Evolutionary conservation across 2,888 invertebrate genomes (phyloP), one percentile per base, ranked within the genome.

Genomic region (Dorcus parallelipipedus): DNA sequence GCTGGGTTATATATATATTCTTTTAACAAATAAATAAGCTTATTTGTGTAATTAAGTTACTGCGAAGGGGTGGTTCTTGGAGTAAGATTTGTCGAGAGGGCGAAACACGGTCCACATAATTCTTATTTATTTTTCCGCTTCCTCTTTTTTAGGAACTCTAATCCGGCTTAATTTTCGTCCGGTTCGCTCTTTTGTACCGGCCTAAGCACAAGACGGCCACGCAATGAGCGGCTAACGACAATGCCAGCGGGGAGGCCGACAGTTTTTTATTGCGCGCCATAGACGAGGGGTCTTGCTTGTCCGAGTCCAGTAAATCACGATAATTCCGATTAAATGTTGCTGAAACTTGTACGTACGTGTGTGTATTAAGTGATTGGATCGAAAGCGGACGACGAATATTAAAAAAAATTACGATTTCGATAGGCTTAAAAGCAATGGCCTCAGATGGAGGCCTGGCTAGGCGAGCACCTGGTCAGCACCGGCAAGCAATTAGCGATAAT

Each of bases 61-160:
- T 33, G 9, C 17, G 45, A 10, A 23, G 45, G 45, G 20, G 8
- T 26, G 4, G 26, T 23, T 14, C 17, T 50, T 38, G 47, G 43
- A 45, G 47, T 47, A 39, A 56, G 47, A 51, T 56, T 47, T 45
- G 56, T 56, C 51, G 47, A 56, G 54, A 41, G 49, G 54, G 48
- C 38, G 17, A 48, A 38, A 39, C 48, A 48, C 26, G 20, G 42
- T 51, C 51, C 56, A 67, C 68, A 67, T 69, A 70, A 73, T 72
- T 70, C 73, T 76, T 76, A 76, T 77, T 77, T 77, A 77, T 76
- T 76, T 76, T 76, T 77, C 76, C 76, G 76, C 70, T 77, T 77
- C 74, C 76, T 76, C 68, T 61, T 59, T 61, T 73, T 73, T 74
- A 72, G 71, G 67, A 67, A 69, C 71, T 64, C 70, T 76, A 76